These are phyloP conservation scores for Hoplodrina blanda DNA, from an alignment of 2,888 invertebrate genomes.

Conservation along the genomic window DNA sequence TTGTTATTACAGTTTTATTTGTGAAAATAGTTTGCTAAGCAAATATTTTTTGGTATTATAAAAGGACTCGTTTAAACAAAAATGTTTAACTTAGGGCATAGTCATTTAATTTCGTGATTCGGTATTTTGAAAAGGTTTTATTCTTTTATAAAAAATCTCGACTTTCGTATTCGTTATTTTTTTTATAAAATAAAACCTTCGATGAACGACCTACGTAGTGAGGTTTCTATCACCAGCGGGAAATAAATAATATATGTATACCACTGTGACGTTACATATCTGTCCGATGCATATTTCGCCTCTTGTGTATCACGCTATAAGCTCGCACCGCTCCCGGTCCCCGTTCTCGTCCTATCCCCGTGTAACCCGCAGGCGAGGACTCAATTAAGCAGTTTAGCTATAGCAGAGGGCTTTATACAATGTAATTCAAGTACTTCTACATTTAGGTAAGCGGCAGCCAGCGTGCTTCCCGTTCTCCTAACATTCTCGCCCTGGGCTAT, in stretches of 20 bases:
- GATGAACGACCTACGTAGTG: no score
- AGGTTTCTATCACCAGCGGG: no score
- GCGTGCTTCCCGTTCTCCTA: not conserved
- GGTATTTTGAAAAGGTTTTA: not conserved
- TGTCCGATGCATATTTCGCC: no score
- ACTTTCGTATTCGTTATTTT: no score
- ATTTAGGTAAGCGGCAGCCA: not conserved
- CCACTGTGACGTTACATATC: no score
- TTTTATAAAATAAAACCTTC: not conserved
- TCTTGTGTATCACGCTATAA: no score
- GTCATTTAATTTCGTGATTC: not conserved
- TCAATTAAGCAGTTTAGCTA: no score
- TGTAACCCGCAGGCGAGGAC: no score
- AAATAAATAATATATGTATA: no score
- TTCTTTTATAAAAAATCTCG: not conserved
- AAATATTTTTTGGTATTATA: conserved; percentile 11
- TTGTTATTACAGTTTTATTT: conserved; percentile 17
- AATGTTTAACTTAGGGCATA: not conserved
- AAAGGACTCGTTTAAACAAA: not conserved
- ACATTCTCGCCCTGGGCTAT: not conserved
- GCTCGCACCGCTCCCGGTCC: no score
- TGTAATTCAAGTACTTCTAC: not conserved
- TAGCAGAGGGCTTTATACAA: not conserved
- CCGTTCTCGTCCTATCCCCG: no score
- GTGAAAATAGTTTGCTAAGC: conserved; percentile 7